Evolutionary conservation across 2,113 vertebrate genomes (phyloP).

Genomic region (Stictonetta naevosa): DNA sequence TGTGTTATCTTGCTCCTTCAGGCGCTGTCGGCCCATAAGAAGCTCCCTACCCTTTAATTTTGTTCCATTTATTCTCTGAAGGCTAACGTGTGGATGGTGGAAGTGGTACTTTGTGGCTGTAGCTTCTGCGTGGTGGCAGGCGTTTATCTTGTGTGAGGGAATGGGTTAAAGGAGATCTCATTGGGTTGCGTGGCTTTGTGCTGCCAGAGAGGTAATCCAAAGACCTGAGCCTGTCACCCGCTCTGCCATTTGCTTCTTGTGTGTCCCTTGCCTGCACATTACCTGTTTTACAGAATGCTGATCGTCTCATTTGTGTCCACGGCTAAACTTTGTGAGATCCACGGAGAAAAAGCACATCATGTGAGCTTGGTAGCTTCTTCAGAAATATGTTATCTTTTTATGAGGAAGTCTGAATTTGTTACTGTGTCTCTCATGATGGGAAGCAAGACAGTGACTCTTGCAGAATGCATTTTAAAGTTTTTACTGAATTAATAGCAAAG

Average conservation of each 20-base stretch:
- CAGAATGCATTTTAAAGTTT: neutral
- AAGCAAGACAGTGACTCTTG: neutral
- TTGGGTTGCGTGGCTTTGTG: neutral
- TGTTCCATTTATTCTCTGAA: neutral
- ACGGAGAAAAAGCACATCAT: neutral
- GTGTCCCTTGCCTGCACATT: neutral
- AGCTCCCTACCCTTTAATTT: neutral
- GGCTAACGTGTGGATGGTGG: neutral
- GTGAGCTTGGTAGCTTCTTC: neutral
- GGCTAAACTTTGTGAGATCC: neutral
- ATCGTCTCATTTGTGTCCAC: neutral
- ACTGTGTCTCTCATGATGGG: neutral
- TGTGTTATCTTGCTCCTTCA: neutral
- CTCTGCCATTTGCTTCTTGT: neutral
- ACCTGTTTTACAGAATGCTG: neutral
- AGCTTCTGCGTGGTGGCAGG: neutral
- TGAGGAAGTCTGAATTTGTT: neutral
- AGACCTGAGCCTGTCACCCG: neutral
- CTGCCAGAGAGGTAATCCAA: neutral
- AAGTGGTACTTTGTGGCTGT: neutral
- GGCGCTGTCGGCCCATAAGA: neutral
- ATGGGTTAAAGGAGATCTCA: neutral
- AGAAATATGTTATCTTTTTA: neutral
- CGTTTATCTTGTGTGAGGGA: neutral
- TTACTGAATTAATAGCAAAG: neutral